phyloP scores from a whole-genome alignment of 2,113 vertebrate species.

The Psammodynastes pulverulentus region DNA sequence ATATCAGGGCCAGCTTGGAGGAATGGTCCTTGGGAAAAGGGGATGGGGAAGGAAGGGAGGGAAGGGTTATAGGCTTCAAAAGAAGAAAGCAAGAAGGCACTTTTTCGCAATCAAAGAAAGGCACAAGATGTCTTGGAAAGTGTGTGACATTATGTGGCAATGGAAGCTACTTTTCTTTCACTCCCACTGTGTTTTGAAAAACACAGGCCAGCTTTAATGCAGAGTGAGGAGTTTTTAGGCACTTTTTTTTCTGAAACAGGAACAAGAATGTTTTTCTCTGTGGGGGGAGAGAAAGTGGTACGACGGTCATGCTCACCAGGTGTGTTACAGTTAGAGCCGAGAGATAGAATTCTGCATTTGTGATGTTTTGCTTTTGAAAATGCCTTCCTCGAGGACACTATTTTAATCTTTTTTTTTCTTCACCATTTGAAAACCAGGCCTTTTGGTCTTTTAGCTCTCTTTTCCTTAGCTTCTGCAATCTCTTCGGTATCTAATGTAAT shows the following conservation, averaged over 20 bases:
- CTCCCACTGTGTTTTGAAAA: not conserved
- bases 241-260: not conserved
- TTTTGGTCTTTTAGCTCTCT: not conserved
- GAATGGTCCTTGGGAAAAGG: not conserved
- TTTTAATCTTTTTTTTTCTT: not conserved
- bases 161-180: not conserved
- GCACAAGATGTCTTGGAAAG: not conserved
- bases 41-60: not conserved
- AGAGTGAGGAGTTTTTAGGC: not conserved
- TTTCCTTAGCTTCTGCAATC: not conserved
- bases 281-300: not conserved
- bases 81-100: not conserved
- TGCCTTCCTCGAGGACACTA: not conserved
- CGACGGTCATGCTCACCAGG: too few species aligned
- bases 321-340: not conserved
- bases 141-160: too few species aligned
- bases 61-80: not conserved
- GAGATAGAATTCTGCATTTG: not conserved
- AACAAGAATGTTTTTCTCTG: not conserved
- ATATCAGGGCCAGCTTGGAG: not conserved
- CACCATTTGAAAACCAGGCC: not conserved
- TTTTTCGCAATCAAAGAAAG: not conserved
- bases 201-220: not conserved
- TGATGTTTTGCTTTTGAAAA: not conserved
- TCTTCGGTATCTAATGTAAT: not conserved